A percentile compares a stretch with the other conserved stretches of the same genome.
These are phyloP conservation scores for Cololabis saira DNA, from an alignment of 2,113 vertebrate genomes.

Conservation along the genomic window DNA sequence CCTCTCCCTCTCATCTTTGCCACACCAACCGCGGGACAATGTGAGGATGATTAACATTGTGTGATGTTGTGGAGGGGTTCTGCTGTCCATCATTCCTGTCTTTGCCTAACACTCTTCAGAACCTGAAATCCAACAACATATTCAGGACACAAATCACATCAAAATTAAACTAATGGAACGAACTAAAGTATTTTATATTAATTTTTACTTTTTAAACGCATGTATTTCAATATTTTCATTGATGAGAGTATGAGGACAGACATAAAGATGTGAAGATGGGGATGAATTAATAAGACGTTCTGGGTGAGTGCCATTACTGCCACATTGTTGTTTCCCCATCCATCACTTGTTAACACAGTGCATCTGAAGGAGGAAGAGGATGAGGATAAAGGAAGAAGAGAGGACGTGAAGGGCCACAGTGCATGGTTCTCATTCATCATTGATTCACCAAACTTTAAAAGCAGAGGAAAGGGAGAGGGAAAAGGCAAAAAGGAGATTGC, in stretches of 20 bases:
- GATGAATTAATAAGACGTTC: constrained; percentile 63
- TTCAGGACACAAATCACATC: not conserved
- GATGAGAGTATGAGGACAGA: constrained; percentile 31
- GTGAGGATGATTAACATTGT: constrained; percentile 80
- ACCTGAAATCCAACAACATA: constrained; percentile 26
- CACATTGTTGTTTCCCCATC: constrained; percentile 71
- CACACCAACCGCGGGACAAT: constrained; percentile 39
- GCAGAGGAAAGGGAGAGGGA: constrained; percentile 39
- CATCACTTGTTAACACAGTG: constrained; percentile 73
- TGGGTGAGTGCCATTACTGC: constrained; percentile 70
- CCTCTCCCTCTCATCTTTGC: constrained; percentile 59
- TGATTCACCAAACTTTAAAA: constrained; percentile 59
- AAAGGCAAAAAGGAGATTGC: constrained; percentile 54
- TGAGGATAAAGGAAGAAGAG: constrained; percentile 59
- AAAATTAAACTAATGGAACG: not conserved
- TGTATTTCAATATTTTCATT: constrained; percentile 60
- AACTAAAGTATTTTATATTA: not conserved
- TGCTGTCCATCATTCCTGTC: constrained; percentile 64
- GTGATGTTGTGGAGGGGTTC: constrained; percentile 73
- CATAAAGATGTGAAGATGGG: constrained; percentile 59
- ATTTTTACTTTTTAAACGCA: not conserved
- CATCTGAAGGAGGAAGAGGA: constrained; percentile 48
- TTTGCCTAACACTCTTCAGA: constrained; percentile 54
- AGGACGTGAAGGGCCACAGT: constrained; percentile 70
- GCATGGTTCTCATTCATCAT: constrained; percentile 72